A percentile compares a stretch with the other conserved stretches of the same genome.
phyloP scores from a whole-genome alignment of 1,140 invertebrate species.

The Pseudomyrmex flavicornis region DNA sequence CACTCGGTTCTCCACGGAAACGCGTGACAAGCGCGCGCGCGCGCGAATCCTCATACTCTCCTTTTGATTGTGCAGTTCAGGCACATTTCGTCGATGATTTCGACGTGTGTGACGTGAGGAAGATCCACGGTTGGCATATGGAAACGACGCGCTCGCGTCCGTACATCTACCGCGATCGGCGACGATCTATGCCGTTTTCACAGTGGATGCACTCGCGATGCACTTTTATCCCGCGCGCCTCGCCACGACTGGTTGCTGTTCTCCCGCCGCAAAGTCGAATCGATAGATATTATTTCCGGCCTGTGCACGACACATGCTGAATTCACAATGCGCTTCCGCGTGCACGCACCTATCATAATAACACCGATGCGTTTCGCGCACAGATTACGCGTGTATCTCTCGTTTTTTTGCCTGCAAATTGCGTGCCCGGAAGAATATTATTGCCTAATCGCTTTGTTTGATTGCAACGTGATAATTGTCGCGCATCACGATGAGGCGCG shows the following conservation, averaged over 20 bases:
- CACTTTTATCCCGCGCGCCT: constrained; percentile 67
- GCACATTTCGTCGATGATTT: constrained; percentile 61
- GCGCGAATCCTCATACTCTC: constrained; percentile 4
- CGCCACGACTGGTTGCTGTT: neutral
- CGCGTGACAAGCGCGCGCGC: constrained; percentile 1
- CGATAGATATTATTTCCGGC: constrained; percentile 78
- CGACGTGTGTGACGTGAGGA: neutral
- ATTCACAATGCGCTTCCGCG: constrained; percentile 77
- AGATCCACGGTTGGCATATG: constrained; percentile 44
- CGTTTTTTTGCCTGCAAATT: neutral
- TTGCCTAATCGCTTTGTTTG: neutral
- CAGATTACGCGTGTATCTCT: neutral
- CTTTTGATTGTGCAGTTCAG: constrained; percentile 47
- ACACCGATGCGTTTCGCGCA: constrained; percentile 72
- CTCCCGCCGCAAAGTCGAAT: constrained; percentile 46
- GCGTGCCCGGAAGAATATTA: neutral
- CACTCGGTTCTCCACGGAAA: neutral
- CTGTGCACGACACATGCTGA: constrained; percentile 70
- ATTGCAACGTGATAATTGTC: too few species aligned
- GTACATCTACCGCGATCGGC: constrained; percentile 42
- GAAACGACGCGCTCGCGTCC: constrained; percentile 30
- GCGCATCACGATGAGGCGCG: neutral
- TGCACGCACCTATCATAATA: constrained; percentile 71
- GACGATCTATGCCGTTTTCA: constrained; percentile 66
- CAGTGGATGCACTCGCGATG: constrained; percentile 54